Evolutionary conservation across 2,888 invertebrate species (phyloP), one percentile per base, ranked within the genome.

Genomic region (Chrysolina haemoptera): DNA sequence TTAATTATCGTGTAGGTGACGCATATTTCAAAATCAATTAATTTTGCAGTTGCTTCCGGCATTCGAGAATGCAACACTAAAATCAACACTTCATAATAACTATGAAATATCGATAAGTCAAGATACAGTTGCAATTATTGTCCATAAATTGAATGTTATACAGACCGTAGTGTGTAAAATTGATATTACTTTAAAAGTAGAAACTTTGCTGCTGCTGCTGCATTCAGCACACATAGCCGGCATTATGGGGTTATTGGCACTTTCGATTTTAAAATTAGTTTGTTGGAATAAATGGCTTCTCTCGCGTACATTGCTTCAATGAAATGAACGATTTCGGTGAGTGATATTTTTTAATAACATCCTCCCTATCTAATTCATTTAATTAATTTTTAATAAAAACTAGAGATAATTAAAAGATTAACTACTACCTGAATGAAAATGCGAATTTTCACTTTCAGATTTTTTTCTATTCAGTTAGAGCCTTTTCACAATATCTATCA

Each of bases 1-100:
- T 76, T 82, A 81, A 82, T 82, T 82, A 79, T 74, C 70, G 75
- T 64, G 72, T 77, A 78, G 79, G 80, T 78, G 81, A 80, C 78
- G 77, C 72, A 74, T 71, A 76, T 75, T 78, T 77, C 76, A 76
- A 72, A 73, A 79, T 79, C 78, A 78, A 81, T 81, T 81, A 76
- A 79, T 74, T 77, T 68, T 53, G 55, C 71, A 59, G 40, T 22
- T 59, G 71, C 74, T 79, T 79, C 76, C 79, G 72, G 59, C 71
- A 72, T 59, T 18, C n/a, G 41, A 18, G 59, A 46, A 50, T 62
- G 62, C 69, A 65, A 62, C 65, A 27, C 41, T 53, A 41, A n/a
- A 53, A 63, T 74, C 65, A 69, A 67, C 70, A 70, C 70, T 70
- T 67, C 43, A 74, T 74, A 70, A 70, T 68, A 70, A 70, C 46